phyloP scores from a whole-genome alignment of 2,797 vertebrate species.

The Pseudochirops corinnae region DNA sequence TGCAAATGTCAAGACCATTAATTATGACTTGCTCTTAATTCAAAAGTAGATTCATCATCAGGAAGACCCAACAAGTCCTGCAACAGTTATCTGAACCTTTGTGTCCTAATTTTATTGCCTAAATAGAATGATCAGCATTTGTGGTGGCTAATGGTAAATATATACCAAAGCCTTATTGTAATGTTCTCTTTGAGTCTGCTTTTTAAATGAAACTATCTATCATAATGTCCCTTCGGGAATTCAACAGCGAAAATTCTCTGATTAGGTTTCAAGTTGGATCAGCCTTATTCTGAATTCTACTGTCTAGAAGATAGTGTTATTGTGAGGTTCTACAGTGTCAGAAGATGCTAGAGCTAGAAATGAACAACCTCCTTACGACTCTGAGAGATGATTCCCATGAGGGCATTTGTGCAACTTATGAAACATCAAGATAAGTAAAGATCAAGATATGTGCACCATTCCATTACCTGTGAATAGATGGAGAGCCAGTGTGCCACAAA shows the following conservation, averaged over 20 bases:
- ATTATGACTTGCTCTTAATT: constrained; percentile 78
- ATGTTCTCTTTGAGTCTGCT: neutral
- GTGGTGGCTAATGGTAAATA: neutral
- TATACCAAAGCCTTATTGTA: neutral
- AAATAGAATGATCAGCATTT: constrained; percentile 31
- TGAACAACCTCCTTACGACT: neutral
- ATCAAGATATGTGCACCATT: neutral
- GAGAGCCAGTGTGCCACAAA: neutral
- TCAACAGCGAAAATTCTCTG: neutral
- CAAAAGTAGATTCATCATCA: constrained; percentile 57
- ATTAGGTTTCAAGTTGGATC: neutral
- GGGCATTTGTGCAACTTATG: neutral
- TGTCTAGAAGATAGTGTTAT: neutral
- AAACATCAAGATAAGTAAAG: neutral
- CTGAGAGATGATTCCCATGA: neutral
- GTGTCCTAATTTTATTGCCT: constrained; percentile 31
- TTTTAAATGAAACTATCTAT: neutral
- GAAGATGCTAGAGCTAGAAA: neutral
- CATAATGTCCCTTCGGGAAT: neutral
- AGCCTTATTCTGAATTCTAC: neutral
- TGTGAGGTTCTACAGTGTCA: neutral
- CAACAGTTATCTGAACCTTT: constrained; percentile 61
- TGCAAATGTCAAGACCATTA: constrained; percentile 79
- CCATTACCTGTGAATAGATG: neutral
- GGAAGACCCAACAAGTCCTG: constrained; percentile 59